Percentiles rank a stretch among this genome's conserved stretches.
phyloP scores from a whole-genome alignment of 2,797 vertebrate species.

The Apogon hyalosoma region DNA sequence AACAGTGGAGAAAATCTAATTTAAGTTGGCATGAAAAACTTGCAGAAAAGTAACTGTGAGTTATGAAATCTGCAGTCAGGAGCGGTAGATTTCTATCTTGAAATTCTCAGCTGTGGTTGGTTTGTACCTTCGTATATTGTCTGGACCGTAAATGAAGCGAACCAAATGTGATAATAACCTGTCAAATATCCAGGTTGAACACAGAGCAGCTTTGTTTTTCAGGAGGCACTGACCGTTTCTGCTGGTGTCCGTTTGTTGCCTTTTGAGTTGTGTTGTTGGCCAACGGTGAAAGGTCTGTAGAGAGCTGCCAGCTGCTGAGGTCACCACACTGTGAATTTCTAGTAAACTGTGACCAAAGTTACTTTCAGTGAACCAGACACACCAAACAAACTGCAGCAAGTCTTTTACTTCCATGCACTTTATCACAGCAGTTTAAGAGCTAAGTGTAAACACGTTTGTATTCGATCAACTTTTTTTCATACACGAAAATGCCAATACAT shows the following conservation, averaged over 20 bases:
- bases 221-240: conserved; percentile 63
- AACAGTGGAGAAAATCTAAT: background rate
- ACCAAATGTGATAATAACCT: conserved; percentile 63
- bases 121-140: conserved; percentile 47
- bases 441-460: background rate
- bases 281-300: conserved; percentile 59
- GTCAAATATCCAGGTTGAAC: conserved; percentile 59
- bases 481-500: too few species aligned
- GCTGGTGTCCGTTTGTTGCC: conserved; percentile 56
- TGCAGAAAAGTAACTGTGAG: conserved; percentile 18
- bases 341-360: conserved; percentile 54
- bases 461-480: too few species aligned
- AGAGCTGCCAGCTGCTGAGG: conserved; percentile 64
- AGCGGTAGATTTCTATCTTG: conserved; percentile 41
- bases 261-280: conserved; percentile 65
- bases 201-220: conserved; percentile 57
- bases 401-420: background rate
- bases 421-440: conserved; percentile 9
- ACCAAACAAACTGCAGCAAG: conserved; percentile 18
- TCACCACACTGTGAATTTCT: conserved; percentile 58
- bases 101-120: conserved; percentile 20
- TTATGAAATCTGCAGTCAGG: conserved; percentile 35
- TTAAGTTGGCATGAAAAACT: conserved; percentile 26
- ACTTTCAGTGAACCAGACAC: conserved; percentile 53
- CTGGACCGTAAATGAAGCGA: conserved; percentile 65